Evolutionary conservation across 2,797 vertebrate genomes (phyloP), one percentile per base, ranked within the genome.

Genomic region (Carapus acus): DNA sequence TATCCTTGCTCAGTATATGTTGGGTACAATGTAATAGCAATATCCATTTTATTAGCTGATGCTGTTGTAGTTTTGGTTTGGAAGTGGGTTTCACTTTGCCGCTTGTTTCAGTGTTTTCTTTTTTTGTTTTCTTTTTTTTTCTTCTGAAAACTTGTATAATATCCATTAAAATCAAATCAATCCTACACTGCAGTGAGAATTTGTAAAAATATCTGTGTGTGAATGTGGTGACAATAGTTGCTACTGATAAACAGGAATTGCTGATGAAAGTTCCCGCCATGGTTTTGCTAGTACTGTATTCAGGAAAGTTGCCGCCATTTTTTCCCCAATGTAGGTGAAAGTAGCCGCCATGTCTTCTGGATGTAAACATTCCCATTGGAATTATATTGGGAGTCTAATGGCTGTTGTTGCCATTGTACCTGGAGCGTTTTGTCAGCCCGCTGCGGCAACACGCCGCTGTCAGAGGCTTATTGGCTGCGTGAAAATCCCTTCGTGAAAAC

Each of bases 401-500:
- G n/a, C n/a, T n/a, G n/a, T n/a, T n/a, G n/a, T n/a, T n/a, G n/a
- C n/a, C n/a, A n/a, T n/a, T n/a, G n/a, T n/a, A n/a, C n/a, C n/a
- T n/a, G n/a, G n/a, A n/a, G n/a, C n/a, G n/a, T n/a, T n/a, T n/a
- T n/a, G n/a, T n/a, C n/a, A n/a, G n/a, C n/a, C n/a, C n/a, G n/a
- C n/a, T n/a, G n/a, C n/a, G 6, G 39, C 49, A 22, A 42, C 54
- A 54, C 42, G 52, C 36, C 62, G 81, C 75, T 46, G 37, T 78
- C 67, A 71, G 77, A 77, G 74, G 75, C 79, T 80, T 80, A 77
- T 34, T 62, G 71, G 1, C 72, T 77, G 77, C 65, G 76, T 81
- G 74, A 85, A 90, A 94, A 93, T 94, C 92, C 91, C 74, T 76
- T 49, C 52, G 73, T 72, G 62, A 74, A 71, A 75, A 76, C 78